A percentile compares a stretch with the other conserved stretches of the same genome.
phyloP scores from a whole-genome alignment of 2,113 vertebrate species.

The Muscicapa adusta region DNA sequence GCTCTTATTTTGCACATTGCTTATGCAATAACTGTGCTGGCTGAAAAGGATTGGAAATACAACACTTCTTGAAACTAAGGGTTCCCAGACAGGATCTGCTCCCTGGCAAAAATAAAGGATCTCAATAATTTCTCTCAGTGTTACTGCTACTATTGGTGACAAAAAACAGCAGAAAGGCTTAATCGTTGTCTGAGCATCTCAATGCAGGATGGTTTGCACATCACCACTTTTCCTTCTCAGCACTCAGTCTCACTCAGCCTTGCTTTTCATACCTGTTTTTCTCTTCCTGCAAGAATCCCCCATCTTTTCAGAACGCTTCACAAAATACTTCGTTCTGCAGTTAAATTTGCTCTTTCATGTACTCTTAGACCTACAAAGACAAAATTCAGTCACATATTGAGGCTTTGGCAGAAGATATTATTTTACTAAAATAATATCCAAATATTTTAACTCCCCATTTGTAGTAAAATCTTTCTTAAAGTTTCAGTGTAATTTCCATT shows the following conservation, averaged over 20 bases:
- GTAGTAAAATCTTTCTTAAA: not conserved
- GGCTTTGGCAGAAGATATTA: not conserved
- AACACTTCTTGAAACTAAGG: not conserved
- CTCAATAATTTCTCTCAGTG: not conserved
- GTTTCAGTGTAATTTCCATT: not conserved
- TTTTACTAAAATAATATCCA: not conserved
- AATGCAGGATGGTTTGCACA: not conserved
- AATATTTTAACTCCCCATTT: not conserved
- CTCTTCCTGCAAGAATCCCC: not conserved
- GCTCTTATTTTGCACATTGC: not conserved
- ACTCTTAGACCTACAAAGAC: not conserved
- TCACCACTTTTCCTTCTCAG: not conserved
- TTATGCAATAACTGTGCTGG: not conserved
- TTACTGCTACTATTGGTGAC: not conserved
- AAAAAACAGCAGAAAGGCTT: not conserved
- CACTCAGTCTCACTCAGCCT: not conserved
- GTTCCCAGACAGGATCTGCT: not conserved
- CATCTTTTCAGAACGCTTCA: not conserved
- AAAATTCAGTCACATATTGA: not conserved
- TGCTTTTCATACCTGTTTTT: not conserved
- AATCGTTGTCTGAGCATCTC: not conserved
- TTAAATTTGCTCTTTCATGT: not conserved
- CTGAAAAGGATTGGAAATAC: not conserved
- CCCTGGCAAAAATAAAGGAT: not conserved
- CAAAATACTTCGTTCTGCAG: not conserved